Base-by-base conservation (phyloP, 2,888 invertebrate species). In the Sphaerophoria taeniata region DNA sequence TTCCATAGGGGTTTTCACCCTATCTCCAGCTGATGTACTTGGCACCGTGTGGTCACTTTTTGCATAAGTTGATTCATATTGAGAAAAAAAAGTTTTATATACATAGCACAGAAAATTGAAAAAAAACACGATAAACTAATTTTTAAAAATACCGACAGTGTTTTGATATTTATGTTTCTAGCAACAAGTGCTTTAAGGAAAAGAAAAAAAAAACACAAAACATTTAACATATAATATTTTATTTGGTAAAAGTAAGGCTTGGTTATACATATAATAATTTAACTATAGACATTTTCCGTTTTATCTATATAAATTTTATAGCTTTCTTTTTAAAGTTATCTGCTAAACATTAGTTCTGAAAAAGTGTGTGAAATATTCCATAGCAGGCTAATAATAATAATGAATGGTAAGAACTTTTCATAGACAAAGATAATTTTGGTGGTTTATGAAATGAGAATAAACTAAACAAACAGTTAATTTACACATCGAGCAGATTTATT, bases 191-290 rank as follows among this genome's bases (percentile, higher is more conserved):
- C n/a, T n/a, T n/a, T n/a, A n/a, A n/a, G n/a, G 14, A 16, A 33
- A 11, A 47, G 12, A 58, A 39, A 39, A 53, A 43, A 33, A 0
- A 53, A 67, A 72, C 53, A 67, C 74, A 79, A 79, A 67, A 84
- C 84, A 84, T 75, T 84, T 79, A 84, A 84, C 84, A 84, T 84
- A 79, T 67, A 84, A 72, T 78, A 83, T 84, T 84, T 84, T 84
- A 84, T 84, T 84, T 84, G 84, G 84, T 84, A 84, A 76, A 84
- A 84, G 84, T 84, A 84, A 84, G 84, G 84, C 84, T 84, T 84
- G 84, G 75, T 75, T 84, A 84, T 65, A 65, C 63, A 67, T 82
- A 77, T 75, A 84, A 84, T 84, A 84, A 84, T 84, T 84, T 84
- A 84, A 79, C 84, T 84, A 76, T 67, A 75, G 79, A 79, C 67